Evolutionary conservation across 2,797 vertebrate species (phyloP), one percentile per base, ranked within the genome.

Genomic region (Huso huso): DNA sequence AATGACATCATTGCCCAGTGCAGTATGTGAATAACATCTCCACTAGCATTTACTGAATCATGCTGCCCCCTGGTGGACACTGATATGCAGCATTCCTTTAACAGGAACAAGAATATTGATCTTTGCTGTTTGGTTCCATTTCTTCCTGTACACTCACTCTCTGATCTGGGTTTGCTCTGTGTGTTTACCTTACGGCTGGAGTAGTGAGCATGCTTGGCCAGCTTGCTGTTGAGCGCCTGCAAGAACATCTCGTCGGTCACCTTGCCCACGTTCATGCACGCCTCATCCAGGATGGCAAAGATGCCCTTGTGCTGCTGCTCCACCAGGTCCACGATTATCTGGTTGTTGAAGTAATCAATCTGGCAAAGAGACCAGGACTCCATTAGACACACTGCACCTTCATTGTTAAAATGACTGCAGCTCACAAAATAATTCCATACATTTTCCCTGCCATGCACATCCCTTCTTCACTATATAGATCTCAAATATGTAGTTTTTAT

Each of bases 321-420:
- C 75, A 99, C 97, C 62, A 99, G 82, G 74, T 99, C 97, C 13
- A 98, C 95, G 0, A 99, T 99, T 76, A 98, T 93, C 87, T 99
- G 96, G 70, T 99, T 99, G 80, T 99, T 98, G 79, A 99, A 98
- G 83, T 96, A 99, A 82, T 99, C 96, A 0, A 99, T 99, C 96
- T 99, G 74, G 10, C 0, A 0, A 18, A 65, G 48, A 11, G 53
- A 64, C 7, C 6, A 37, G 1, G 37, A 37, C 37, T 37, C 37
- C 37, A 37, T 37, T 37, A 37, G 37, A 37, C 37, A 37, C 37
- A 37, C 3, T 37, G 37, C 37, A 37, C 37, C 37, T 37, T 37
- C 37, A 37, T 5, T 37, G 37, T 5, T 37, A 37, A 37, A 37
- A 37, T 5, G 5, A 37, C 5, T 37, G 37, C 3, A 37, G 4